Conservation (phyloP, 2,888 invertebrate genomes). For the Polietes domitor region DNA sequence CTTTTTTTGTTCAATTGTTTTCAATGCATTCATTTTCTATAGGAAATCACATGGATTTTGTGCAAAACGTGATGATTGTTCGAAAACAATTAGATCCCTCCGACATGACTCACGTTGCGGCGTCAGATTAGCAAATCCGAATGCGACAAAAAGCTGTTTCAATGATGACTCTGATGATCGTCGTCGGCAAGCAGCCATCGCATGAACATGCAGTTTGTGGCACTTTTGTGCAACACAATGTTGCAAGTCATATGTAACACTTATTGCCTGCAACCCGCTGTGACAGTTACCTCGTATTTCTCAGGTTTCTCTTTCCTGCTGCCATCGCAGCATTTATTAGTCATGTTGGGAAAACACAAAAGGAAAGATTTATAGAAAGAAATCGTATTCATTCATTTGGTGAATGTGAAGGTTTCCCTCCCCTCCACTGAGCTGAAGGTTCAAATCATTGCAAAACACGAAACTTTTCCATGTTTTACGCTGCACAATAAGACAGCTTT, state of each 20-base stretch:
- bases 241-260: conserved; percentile 1
- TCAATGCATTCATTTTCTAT: not conserved
- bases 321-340: not conserved
- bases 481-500: not conserved
- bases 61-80: conserved; percentile 27
- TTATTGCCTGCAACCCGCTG: not conserved
- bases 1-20: too few relatives aligned
- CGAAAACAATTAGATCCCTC: conserved; percentile 47
- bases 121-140: conserved; percentile 6
- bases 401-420: not conserved
- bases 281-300: not conserved
- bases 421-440: not conserved
- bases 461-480: not conserved
- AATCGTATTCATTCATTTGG: not conserved
- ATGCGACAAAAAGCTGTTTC: not conserved
- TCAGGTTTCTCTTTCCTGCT: not conserved
- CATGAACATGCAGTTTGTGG: not conserved
- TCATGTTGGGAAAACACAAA: not conserved
- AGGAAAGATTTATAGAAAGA: conserved; percentile 1
- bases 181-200: too few relatives aligned
- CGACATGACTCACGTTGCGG: conserved; percentile 53
- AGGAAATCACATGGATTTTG: not conserved
- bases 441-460: not conserved
- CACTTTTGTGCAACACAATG: not conserved
- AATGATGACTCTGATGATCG: not conserved